Evolutionary conservation across 2,797 vertebrate species (phyloP), one percentile per base, ranked within the genome.

Genomic region (Pseudomugil tenellus): DNA sequence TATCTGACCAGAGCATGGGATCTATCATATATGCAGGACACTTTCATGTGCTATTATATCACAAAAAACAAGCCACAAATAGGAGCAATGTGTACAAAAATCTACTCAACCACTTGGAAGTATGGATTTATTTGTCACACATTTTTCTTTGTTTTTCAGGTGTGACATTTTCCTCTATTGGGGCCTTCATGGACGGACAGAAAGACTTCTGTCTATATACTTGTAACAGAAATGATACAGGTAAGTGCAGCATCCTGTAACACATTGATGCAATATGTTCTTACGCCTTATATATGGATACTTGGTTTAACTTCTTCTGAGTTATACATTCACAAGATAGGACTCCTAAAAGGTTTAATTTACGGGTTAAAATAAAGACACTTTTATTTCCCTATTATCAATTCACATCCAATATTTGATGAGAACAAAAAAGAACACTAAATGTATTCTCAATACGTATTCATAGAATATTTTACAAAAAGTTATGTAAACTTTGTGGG

Each of bases 1-100:
- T 83, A 79, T 58, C 43, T 71, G 75, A 78, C 67, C 51, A 34
- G 62, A 46, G 32, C 64, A 65, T n/a, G n/a, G 25, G 32, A 79
- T 23, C 37, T 68, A 61, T 32, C 54, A 51, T 32, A 34, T 34
- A 52, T 64, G 59, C 58, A 51, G 58, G 54, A 63, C 11, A 28
- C 31, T 67, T 6, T 2, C 28, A 43, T 1, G 12, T 2, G 31
- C 8, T 21, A 17, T 43, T 41, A 52, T 31, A 54, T 29, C 56
- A 57, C 58, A 76, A 3, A 29, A 80, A 79, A 63, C n/a, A 35
- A 74, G 51, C 61, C 29, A 48, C 10, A 43, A 29, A 56, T 48
- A 63, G 48, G 29, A 69, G 56, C 4, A 54, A 19, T 19, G 49
- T 29, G n/a, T 21, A 31, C 17, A 65, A 46, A 67, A 58, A 70